These are phyloP conservation scores for Bryconaethiops microstoma DNA, from an alignment of 2,797 vertebrate genomes.

Conservation along the genomic window DNA sequence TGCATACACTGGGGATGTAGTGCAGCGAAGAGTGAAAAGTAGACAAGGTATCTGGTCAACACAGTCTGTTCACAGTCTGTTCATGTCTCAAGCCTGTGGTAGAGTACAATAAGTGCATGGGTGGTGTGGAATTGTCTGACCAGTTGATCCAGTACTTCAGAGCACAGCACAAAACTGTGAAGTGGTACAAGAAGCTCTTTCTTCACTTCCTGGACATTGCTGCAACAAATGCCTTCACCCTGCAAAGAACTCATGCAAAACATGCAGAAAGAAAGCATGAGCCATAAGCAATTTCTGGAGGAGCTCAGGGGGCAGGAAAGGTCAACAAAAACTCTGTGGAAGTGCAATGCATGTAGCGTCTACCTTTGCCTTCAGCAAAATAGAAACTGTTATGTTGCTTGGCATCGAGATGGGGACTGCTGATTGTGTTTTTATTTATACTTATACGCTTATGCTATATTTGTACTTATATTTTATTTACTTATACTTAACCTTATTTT, in stretches of 20 bases:
- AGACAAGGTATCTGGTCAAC: too few species aligned
- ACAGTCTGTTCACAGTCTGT: neutral
- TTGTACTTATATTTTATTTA: too few species aligned
- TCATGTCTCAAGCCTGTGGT: constrained; percentile 1
- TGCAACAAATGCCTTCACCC: neutral
- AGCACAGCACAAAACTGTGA: neutral
- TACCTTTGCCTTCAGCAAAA: too few species aligned
- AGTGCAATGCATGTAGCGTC: too few species aligned
- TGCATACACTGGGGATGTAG: neutral
- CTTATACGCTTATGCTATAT: too few species aligned
- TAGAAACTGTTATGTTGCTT: too few species aligned
- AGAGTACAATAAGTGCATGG: neutral
- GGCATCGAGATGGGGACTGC: too few species aligned
- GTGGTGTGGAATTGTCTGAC: neutral
- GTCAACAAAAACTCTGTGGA: neutral
- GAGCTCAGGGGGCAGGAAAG: neutral
- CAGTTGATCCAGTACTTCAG: neutral
- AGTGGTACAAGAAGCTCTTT: constrained; percentile 16
- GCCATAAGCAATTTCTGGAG: constrained; percentile 1
- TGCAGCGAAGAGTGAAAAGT: too few species aligned
- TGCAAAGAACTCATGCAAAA: neutral
- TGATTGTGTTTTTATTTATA: too few species aligned
- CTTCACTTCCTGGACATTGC: neutral
- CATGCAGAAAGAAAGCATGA: neutral
- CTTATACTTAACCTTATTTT: too few species aligned